Percentiles rank a stretch among this genome's conserved stretches.
Conservation (phyloP, 2,888 invertebrate species). For the Polia nebulosa region DNA sequence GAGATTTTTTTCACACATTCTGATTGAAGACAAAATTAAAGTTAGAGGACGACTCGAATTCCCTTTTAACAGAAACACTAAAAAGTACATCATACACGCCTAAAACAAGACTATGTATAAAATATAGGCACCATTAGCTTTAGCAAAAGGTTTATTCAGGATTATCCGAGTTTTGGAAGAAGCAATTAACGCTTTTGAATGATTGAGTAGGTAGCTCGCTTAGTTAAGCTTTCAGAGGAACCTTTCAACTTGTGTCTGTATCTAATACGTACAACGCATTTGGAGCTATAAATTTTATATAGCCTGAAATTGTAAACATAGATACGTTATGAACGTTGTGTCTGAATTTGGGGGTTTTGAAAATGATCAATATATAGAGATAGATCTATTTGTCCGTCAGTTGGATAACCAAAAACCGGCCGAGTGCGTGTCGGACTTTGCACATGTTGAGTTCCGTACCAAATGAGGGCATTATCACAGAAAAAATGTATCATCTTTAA, state of each 20-base stretch:
- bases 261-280: constrained; percentile 65
- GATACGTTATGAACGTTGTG: constrained; percentile 20
- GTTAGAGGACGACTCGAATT: neutral
- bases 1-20: neutral
- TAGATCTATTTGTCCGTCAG: no score
- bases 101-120: constrained; percentile 61
- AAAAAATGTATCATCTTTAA: no score
- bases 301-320: constrained; percentile 49
- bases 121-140: constrained; percentile 67
- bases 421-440: no score
- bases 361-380: neutral
- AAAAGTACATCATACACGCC: constrained; percentile 41
- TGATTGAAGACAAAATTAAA: neutral
- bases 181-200: constrained; percentile 85
- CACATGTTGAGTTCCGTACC: no score
- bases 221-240: constrained; percentile 75
- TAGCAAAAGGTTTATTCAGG: constrained; percentile 74
- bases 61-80: constrained; percentile 3
- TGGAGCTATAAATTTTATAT: constrained; percentile 64
- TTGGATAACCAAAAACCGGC: no score
- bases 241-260: constrained; percentile 70
- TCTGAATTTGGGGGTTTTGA: neutral
- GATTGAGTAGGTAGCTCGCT: constrained; percentile 79
- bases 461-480: no score
- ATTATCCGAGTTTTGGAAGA: constrained; percentile 82